These are phyloP conservation scores for Eilema depressum DNA, from an alignment of 2,888 invertebrate species.

Conservation along the genomic window DNA sequence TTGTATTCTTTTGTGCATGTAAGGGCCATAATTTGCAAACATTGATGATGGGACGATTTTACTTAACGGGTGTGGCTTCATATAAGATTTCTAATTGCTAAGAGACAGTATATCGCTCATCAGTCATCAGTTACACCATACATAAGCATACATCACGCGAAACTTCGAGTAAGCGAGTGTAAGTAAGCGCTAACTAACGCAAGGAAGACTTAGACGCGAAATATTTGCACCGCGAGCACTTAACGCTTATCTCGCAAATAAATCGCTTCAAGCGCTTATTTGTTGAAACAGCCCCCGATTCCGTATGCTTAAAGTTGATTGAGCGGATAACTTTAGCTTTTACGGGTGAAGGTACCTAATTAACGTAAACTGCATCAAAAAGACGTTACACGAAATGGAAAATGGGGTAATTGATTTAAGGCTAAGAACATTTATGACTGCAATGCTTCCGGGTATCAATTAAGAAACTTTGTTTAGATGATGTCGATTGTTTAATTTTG, in stretches of 20 bases:
- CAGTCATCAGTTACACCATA: constrained; percentile 24
- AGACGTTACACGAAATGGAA: background rate
- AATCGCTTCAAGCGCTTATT: constrained; percentile 67
- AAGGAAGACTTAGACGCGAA: constrained; percentile 73
- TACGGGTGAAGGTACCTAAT: constrained; percentile 25
- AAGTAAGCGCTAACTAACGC: constrained; percentile 80
- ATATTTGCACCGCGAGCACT: constrained; percentile 78
- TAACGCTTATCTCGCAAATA: constrained; percentile 68
- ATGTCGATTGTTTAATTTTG: no score
- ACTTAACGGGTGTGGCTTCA: no score
- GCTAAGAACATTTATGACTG: no score
- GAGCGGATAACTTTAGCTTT: constrained; percentile 37
- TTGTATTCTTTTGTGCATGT: no score
- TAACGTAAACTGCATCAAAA: constrained; percentile 4
- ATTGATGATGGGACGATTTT: no score
- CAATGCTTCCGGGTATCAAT: background rate
- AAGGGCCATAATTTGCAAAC: no score
- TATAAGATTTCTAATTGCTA: background rate
- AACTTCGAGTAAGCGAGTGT: constrained; percentile 55
- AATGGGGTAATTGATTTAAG: background rate
- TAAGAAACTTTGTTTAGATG: no score
- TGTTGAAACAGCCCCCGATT: constrained; percentile 59
- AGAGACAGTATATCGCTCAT: background rate
- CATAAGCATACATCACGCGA: constrained; percentile 49
- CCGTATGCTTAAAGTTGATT: constrained; percentile 58